Conservation (phyloP, 2,888 invertebrate species). For the Noctua comes region DNA sequence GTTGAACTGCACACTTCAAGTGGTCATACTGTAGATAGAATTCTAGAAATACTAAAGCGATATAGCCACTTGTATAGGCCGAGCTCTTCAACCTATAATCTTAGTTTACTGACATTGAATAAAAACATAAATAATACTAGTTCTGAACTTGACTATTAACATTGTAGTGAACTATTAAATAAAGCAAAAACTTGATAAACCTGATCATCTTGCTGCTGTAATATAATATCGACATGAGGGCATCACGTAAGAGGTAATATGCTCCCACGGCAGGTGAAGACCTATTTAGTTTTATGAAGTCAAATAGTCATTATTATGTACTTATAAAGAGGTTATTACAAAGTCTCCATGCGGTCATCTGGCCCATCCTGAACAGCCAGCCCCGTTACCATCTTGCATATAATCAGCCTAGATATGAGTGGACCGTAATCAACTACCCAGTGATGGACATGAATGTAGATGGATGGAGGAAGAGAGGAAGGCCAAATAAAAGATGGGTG, state of each 20-base stretch:
- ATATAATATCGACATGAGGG: conserved; percentile 23
- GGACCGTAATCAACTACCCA: too few relatives aligned
- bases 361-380: not conserved
- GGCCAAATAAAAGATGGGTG: too few relatives aligned
- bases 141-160: conserved; percentile 45
- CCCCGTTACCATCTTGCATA: not conserved
- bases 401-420: too few relatives aligned
- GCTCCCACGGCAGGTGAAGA: not conserved
- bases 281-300: not conserved
- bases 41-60: not conserved
- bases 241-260: conserved; percentile 22
- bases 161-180: conserved; percentile 36
- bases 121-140: conserved; percentile 39
- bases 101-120: conserved; percentile 12
- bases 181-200: conserved; percentile 49
- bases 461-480: too few relatives aligned
- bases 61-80: not conserved
- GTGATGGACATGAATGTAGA: too few relatives aligned
- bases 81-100: not conserved
- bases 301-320: not conserved
- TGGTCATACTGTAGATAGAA: not conserved
- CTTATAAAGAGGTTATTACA: not conserved
- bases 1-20: not conserved
- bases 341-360: not conserved
- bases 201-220: conserved; percentile 31